Conservation (phyloP, 1,140 invertebrate species). For the Choristoneura fumiferana region DNA sequence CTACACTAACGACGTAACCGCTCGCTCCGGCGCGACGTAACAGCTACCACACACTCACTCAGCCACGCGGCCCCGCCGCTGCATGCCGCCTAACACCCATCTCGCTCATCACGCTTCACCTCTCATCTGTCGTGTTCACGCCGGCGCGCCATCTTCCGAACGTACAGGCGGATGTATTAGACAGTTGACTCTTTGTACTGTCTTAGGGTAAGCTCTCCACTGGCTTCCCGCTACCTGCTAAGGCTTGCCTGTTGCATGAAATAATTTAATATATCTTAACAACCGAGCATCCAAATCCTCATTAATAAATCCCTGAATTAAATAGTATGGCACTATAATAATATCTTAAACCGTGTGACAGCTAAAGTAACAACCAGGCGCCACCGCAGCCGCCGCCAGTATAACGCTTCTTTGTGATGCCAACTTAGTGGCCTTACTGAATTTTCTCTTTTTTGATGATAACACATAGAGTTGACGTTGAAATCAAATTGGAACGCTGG, state of each 20-base stretch:
- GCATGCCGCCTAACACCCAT: constrained; percentile 49
- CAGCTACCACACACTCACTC: constrained; percentile 60
- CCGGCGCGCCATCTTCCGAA: neutral
- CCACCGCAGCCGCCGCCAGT: constrained; percentile 61
- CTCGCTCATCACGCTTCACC: constrained; percentile 24
- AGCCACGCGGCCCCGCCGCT: constrained; percentile 37
- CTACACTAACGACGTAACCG: constrained; percentile 72
- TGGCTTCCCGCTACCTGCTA: constrained; percentile 30
- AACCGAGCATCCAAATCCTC: constrained; percentile 50
- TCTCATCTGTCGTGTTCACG: constrained; percentile 33
- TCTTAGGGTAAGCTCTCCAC: constrained; percentile 18
- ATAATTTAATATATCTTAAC: constrained; percentile 38
- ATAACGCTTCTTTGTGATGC: constrained; percentile 71
- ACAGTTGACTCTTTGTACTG: constrained; percentile 19
- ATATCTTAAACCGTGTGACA: constrained; percentile 52
- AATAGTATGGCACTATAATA: constrained; percentile 77
- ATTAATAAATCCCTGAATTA: constrained; percentile 61
- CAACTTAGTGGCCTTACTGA: constrained; percentile 72
- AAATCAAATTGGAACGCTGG: constrained; percentile 61
- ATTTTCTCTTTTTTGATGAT: constrained; percentile 68
- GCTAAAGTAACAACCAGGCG: constrained; percentile 53
- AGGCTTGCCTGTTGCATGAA: constrained; percentile 61
- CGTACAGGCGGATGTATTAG: constrained; percentile 9
- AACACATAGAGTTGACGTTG: constrained; percentile 56
- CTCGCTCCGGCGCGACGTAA: constrained; percentile 43